These are phyloP conservation scores for Cantharis flavilabris DNA, from an alignment of 2,888 invertebrate genomes.

Conservation along the genomic window DNA sequence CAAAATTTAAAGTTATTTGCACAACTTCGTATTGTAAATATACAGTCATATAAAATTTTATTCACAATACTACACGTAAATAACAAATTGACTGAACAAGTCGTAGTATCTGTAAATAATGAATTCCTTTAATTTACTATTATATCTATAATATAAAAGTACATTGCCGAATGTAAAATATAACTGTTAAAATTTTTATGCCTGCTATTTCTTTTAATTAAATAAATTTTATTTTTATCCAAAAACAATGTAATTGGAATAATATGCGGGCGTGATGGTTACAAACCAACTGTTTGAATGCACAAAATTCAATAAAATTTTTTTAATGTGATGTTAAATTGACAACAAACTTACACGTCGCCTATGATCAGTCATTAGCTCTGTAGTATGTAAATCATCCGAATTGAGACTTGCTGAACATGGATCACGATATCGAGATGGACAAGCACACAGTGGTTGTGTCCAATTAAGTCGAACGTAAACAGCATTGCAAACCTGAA, in stretches of 20 bases:
- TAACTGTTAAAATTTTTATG: neutral
- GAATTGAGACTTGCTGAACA: conserved; percentile 89
- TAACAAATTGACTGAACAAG: neutral
- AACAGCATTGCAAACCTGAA: conserved; percentile 88
- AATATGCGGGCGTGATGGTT: neutral
- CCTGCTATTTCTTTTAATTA: neutral
- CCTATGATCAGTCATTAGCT: conserved; percentile 83
- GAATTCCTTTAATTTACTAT: neutral
- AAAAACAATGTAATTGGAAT: neutral
- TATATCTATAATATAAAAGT: neutral
- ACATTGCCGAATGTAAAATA: neutral
- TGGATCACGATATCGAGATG: conserved; percentile 84
- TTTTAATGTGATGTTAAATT: conserved; percentile 10
- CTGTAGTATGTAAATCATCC: conserved; percentile 90
- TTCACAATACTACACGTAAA: neutral
- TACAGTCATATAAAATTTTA: neutral
- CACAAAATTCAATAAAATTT: neutral
- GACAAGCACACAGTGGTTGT: conserved; percentile 90
- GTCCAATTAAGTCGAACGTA: conserved; percentile 91
- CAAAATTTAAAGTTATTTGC: neutral
- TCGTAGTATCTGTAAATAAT: neutral
- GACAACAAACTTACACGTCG: conserved; percentile 26
- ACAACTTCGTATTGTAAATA: neutral
- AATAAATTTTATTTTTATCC: neutral
- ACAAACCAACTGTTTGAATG: neutral